Base-by-base conservation (phyloP, 2,888 invertebrate genomes). In the Catocala sponsa region DNA sequence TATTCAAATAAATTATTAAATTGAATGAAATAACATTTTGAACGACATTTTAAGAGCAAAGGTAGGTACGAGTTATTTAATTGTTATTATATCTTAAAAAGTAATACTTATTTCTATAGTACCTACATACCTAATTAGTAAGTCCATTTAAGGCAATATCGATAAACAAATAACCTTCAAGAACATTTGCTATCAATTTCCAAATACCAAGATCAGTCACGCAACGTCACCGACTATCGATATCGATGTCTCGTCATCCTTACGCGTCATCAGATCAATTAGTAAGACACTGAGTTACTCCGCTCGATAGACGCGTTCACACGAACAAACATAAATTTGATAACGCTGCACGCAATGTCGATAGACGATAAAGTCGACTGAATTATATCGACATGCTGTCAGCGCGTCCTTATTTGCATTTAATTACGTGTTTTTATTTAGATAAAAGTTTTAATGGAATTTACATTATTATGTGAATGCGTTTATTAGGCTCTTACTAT, bases 321-420 rank as follows among this genome's bases (percentile, higher is more conserved):
- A 83, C 81, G 83, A 75, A 80, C 79, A 78, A 83, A 86, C 86
- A 86, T 90, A 90, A 90, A 89, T 75, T 85, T 83, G 90, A 89
- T 89, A 89, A 83, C 65, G 70, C 65, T 78, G 81, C 88, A 89
- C 89, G 90, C 89, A 74, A 87, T 79, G 87, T 84, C 84, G 86
- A 85, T 87, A 86, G 76, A 85, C 85, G 90, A 91, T 91, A 91
- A 87, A 86, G 70, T 68, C 70, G 69, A 78, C 78, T 88, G 85
- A 89, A 85, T 88, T 91, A 88, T 87, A 86, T 89, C 88, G 89
- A 90, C 87, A 86, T 81, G 68, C 77, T 82, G 83, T 84, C 81
- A 76, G 76, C 67, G 71, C 85, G 86, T 89, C 87, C 85, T 86
- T 90, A 90, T 90, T 91, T 89, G 80, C 87, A 84, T 88, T 86